Conservation (phyloP, 2,888 invertebrate species). For the Leptopilina myrica region DNA sequence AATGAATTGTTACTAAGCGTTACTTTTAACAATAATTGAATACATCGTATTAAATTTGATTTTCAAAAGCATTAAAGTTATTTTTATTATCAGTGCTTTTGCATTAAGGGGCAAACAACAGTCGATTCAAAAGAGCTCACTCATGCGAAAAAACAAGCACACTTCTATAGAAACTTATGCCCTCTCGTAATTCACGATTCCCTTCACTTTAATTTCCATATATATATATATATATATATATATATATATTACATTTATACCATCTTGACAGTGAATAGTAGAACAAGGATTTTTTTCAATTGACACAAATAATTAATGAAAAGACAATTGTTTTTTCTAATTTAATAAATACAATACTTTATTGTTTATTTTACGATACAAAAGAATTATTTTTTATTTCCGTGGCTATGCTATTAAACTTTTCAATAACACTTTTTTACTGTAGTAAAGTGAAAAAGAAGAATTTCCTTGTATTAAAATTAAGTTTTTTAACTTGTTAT, state of each 20-base stretch:
- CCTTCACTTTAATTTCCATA: background rate
- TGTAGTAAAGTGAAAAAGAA: no score
- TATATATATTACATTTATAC: no score
- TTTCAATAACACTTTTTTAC: no score
- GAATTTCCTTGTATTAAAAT: no score
- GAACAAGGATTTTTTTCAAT: background rate
- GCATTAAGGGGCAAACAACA: background rate
- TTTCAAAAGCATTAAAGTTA: background rate
- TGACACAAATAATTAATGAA: slow-evolving; percentile 3
- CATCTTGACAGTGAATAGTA: background rate
- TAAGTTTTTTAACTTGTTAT: slow-evolving; percentile 1
- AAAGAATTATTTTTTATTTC: no score
- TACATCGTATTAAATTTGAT: background rate
- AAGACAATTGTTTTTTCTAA: no score
- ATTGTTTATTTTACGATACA: no score
- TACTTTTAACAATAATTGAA: background rate
- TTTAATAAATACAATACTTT: no score
- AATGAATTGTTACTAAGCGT: background rate
- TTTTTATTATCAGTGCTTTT: background rate
- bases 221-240: no score
- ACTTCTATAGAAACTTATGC: background rate
- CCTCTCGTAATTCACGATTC: background rate
- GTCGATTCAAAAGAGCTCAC: background rate
- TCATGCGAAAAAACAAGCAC: background rate
- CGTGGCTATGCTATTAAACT: no score